Conservation (phyloP, 2,888 invertebrate species). For the Eretmocerus hayati region DNA sequence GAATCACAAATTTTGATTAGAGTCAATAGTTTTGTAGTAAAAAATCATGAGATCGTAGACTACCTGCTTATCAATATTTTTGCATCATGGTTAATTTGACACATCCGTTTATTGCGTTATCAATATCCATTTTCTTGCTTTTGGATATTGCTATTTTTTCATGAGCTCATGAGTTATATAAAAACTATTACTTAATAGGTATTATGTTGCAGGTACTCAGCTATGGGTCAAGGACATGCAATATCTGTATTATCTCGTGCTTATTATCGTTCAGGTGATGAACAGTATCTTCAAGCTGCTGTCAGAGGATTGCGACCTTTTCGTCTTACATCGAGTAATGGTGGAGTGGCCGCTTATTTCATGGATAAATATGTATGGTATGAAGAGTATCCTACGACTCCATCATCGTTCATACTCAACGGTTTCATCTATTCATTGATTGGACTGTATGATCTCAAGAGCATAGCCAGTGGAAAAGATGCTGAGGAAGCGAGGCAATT, state of each 20-base stretch:
- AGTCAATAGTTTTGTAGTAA: too few species aligned
- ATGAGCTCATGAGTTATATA: too few species aligned
- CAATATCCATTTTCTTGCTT: too few species aligned
- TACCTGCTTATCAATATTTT: too few species aligned
- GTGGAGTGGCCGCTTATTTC: conserved; percentile 80
- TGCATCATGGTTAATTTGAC: too few species aligned
- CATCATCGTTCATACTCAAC: conserved; percentile 91
- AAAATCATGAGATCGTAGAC: too few species aligned
- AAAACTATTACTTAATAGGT: too few species aligned
- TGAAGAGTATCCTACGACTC: conserved; percentile 96
- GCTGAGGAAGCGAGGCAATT: conserved; percentile 67
- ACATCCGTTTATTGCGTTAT: too few species aligned
- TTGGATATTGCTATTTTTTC: too few species aligned
- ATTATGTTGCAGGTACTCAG: conserved; percentile 77
- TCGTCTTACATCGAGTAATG: conserved; percentile 62
- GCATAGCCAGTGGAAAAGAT: conserved; percentile 64
- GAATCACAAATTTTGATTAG: too few species aligned
- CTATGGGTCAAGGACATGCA: conserved; percentile 98
- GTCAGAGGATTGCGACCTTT: conserved; percentile 73
- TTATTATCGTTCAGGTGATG: conserved; percentile 73
- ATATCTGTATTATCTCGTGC: conserved; percentile 92
- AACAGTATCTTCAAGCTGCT: conserved; percentile 74
- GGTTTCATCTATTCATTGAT: conserved; percentile 97
- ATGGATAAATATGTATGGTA: conserved; percentile 88
- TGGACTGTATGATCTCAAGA: conserved; percentile 91